Percentiles rank a stretch among this genome's conserved stretches.
Evolutionary conservation across 1,140 invertebrate species (phyloP).

Genomic region (Drosophila nasuta): DNA sequence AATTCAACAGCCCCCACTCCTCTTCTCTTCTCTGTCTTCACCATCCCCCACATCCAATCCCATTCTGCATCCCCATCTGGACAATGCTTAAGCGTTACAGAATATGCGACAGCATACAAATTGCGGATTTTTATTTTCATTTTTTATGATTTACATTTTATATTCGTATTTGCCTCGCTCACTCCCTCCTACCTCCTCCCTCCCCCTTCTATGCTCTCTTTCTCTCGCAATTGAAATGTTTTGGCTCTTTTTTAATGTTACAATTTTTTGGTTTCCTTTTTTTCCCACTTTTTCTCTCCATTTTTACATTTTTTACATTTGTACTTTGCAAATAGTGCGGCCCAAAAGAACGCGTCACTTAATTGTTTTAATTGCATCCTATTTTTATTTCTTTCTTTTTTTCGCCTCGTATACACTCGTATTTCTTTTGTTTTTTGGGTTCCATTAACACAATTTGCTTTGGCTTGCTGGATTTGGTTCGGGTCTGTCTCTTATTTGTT

Average conservation of each 20-base stretch:
- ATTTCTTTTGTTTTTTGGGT: conserved; percentile 25
- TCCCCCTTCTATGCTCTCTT: not conserved
- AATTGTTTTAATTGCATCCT: conserved; percentile 77
- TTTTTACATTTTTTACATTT: conserved; percentile 39
- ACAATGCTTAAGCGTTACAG: conserved; percentile 67
- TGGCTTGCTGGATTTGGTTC: conserved; percentile 47
- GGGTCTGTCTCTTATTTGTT: conserved; percentile 59
- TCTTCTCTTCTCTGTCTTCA: not conserved
- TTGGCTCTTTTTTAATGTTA: conserved; percentile 68
- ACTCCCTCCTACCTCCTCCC: conserved; percentile 10
- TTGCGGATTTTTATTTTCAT: conserved; percentile 81
- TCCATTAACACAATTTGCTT: conserved; percentile 78
- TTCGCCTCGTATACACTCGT: not conserved
- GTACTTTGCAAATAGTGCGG: conserved; percentile 66
- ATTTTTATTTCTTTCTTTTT: conserved; percentile 12
- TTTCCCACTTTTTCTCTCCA: not conserved
- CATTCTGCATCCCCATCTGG: conserved; percentile 23
- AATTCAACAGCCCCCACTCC: not conserved
- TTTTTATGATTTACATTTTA: conserved; percentile 81
- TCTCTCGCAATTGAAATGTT: conserved; percentile 60
- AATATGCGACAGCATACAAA: conserved; percentile 82
- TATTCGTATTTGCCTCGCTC: conserved; percentile 53
- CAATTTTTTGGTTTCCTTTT: conserved; percentile 29
- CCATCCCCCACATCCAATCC: not conserved
- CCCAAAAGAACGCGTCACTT: conserved; percentile 59